Base-by-base conservation (phyloP, 2,797 vertebrate species). In the Morus bassanus region DNA sequence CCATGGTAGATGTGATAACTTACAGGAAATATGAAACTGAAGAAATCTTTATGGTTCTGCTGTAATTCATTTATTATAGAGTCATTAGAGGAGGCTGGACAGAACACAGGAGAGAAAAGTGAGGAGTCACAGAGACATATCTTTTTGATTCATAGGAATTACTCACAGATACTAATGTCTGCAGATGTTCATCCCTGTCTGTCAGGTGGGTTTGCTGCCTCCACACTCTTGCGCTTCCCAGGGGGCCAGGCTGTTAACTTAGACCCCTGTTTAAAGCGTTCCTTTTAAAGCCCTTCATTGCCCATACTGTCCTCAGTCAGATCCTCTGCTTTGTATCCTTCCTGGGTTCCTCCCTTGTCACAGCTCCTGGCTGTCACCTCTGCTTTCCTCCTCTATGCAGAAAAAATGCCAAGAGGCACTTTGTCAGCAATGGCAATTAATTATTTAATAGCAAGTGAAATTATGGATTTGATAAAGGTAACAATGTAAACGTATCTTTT, bases 1-100 rank as follows among this genome's bases (percentile, higher is more conserved):
- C 64, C 51, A 67, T 86, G 54, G 90, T 79, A 94, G 65, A 92
- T 83, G 57, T 64, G 68, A 77, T 64, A 95, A 90, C 73, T 78
- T 75, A 81, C 76, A 97, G 35, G 21, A 91, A 80, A 85, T 69
- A 84, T 9, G 50, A 88, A 95, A 87, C 45, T 30, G 35, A 30
- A 92, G 41, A 92, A 92, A 54, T 25, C 11, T 77, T 77, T 83
- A 43, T 6, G 30, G 27, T 85, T 92, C 41, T 80, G 41, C 39
- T 70, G 23, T 50, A 82, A 73, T 31, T 41, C 16, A 35, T 84
- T 72, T 68, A 72, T 37, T 82, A 35, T 33, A 7, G 14, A 81
- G 7, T 13, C 30, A n/a, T 90, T 63, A 85, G n/a, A 73, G 39
- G 28, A 93, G 63, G 18, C 23, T 77, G 76, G n/a, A 72, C 30